Percentiles rank a stretch among this genome's conserved stretches.
Conservation (phyloP, 1,140 invertebrate species). For the Dendrolimus punctatus region DNA sequence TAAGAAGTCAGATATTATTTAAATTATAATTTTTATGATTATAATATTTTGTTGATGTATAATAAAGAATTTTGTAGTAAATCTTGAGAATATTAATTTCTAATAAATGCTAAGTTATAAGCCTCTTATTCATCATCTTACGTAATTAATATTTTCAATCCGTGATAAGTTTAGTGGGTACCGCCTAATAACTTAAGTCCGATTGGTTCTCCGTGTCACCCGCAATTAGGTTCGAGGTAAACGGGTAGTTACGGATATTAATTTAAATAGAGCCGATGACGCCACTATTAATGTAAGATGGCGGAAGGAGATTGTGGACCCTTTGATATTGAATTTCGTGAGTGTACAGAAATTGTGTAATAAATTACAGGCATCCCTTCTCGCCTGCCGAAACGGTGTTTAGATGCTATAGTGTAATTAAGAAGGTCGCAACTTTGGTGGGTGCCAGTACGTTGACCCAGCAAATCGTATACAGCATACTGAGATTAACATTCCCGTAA, state of each 20-base stretch:
- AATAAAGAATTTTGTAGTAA: too few species aligned
- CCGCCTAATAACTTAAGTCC: slow-evolving; percentile 19
- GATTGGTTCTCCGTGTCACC: slow-evolving; percentile 5
- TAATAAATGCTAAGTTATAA: too few species aligned
- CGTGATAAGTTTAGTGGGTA: slow-evolving; percentile 49
- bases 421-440: slow-evolving; percentile 16
- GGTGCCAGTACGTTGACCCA: slow-evolving; percentile 8
- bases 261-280: slow-evolving; percentile 48
- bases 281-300: slow-evolving; percentile 34
- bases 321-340: slow-evolving; percentile 53
- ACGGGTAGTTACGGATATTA: slow-evolving; percentile 53
- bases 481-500: slow-evolving; percentile 9
- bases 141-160: slow-evolving; percentile 6
- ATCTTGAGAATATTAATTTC: too few species aligned
- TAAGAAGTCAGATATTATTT: too few species aligned
- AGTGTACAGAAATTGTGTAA: slow-evolving; percentile 33
- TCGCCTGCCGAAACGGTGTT: slow-evolving; percentile 22
- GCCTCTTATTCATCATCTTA: too few species aligned
- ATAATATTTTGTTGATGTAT: too few species aligned
- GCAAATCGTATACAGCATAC: too few species aligned
- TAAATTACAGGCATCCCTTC: slow-evolving; percentile 38
- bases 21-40: too few species aligned
- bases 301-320: slow-evolving; percentile 19
- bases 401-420: slow-evolving; percentile 32
- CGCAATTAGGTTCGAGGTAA: slow-evolving; percentile 25